These are phyloP conservation scores for Anaspis maculata DNA, from an alignment of 2,888 invertebrate species.

Conservation along the genomic window DNA sequence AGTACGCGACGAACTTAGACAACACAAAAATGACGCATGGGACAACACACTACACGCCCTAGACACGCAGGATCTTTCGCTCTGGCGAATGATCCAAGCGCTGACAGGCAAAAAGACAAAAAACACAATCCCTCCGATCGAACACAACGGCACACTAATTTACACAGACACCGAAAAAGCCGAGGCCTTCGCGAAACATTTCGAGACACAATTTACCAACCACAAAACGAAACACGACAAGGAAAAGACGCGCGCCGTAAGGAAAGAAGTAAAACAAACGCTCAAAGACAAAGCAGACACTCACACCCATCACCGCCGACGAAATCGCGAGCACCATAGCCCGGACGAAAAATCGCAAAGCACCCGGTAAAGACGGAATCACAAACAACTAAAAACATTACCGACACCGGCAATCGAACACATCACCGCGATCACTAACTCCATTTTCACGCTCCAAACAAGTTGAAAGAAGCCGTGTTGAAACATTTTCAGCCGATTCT, in stretches of 20 bases:
- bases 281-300: not conserved
- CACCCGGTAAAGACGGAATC: no score
- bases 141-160: no score
- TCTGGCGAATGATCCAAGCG: not conserved
- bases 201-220: no score
- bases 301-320: not conserved
- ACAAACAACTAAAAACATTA: not conserved
- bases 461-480: no score
- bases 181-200: no score
- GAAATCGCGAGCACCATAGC: not conserved
- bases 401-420: not conserved
- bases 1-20: no score
- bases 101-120: not conserved
- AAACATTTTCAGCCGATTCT: no score
- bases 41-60: not conserved
- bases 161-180: no score
- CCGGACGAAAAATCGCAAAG: not conserved
- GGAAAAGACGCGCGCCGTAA: not conserved
- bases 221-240: not conserved
- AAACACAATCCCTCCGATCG: no score
- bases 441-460: slow-evolving; percentile 3
- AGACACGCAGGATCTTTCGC: no score
- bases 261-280: not conserved
- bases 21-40: no score
- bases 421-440: not conserved